Conservation (phyloP, 2,797 vertebrate genomes). For the Rhinichthys osculus region DNA sequence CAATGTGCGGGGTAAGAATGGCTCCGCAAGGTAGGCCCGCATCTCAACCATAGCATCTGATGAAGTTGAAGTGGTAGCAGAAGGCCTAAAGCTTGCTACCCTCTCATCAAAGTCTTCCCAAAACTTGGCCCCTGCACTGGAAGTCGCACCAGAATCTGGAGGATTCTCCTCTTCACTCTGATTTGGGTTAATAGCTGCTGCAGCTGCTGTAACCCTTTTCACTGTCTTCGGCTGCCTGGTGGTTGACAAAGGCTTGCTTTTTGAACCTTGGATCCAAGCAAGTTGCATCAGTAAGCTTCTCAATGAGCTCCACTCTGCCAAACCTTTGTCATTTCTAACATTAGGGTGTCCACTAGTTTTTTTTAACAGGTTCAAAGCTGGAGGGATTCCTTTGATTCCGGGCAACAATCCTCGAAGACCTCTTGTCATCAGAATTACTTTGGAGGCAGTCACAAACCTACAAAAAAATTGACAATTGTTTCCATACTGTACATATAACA, state of each 20-base stretch:
- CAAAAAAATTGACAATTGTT: no score
- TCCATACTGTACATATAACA: no score
- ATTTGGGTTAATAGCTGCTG: slow-evolving; percentile 26
- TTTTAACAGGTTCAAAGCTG: neutral
- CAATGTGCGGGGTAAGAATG: slow-evolving; percentile 11
- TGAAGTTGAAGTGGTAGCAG: neutral
- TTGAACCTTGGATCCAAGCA: slow-evolving; percentile 39
- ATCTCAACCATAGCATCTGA: slow-evolving; percentile 31
- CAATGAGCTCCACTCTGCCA: slow-evolving; percentile 14
- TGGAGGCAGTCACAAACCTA: no score
- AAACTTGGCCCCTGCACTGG: slow-evolving; percentile 11
- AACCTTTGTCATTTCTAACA: slow-evolving; percentile 31
- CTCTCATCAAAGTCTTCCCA: slow-evolving; percentile 31
- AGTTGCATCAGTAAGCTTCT: no score
- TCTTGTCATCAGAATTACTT: neutral
- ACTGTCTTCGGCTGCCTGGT: slow-evolving; percentile 19
- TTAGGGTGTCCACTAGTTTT: slow-evolving; percentile 20
- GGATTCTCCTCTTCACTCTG: neutral
- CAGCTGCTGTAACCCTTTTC: slow-evolving; percentile 28
- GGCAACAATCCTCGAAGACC: slow-evolving; percentile 15
- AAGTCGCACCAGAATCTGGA: neutral
- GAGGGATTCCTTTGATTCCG: slow-evolving; percentile 10
- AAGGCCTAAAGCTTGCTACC: slow-evolving; percentile 23
- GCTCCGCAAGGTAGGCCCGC: slow-evolving; percentile 19
- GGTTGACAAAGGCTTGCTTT: slow-evolving; percentile 36